Base-by-base conservation (phyloP, 2,888 invertebrate genomes). In the Macrosoma leucophasiata region DNA sequence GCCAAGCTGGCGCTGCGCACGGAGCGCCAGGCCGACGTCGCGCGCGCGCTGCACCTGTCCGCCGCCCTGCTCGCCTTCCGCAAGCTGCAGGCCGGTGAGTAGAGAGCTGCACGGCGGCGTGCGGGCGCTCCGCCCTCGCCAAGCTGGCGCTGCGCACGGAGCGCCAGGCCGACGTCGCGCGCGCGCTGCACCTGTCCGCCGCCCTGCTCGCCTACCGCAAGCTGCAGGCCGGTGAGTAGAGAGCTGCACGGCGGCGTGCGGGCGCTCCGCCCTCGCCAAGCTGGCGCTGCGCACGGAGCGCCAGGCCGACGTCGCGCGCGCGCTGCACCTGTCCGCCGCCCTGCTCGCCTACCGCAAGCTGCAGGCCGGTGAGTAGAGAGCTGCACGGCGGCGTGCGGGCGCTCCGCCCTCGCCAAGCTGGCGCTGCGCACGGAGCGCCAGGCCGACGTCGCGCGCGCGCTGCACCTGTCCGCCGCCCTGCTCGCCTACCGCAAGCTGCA, bases 51-150 rank as follows among this genome's bases (percentile, higher is more conserved):
- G 94, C 88, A 95, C 12, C 90, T 96, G 4, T 91, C 95, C 84
- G 89, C 96, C 3, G 90, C 92, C 7, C 90, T 98, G 46, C 84
- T 98, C 10, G 69, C 72, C 0, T 52, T 61, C 25, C 67, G 76
- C 41, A 69, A 68, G 48, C 58, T 46, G 22, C 40, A 60, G 13
- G 36, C 58, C 2, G 56, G 68, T 66, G 5, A 25, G 41, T 30
- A 14, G 97, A 99, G 62, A 97, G 97, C 76, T 99, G 97, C 78
- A 93, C 98, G 41, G 97, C 94, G 2, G 96, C 98, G 8, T 91
- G 96, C 22, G 84, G 98, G 11, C 94, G 96, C 23, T 94, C 97
- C 1, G 94, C 96, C 15, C 85, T 99, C 30, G 91, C 95, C 21
- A 98, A 98, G 81, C 78, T 99, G 55, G 93, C 96, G 1, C 86